Conservation (phyloP, 2,797 vertebrate species). For the Typhlichthys eigenmanni region DNA sequence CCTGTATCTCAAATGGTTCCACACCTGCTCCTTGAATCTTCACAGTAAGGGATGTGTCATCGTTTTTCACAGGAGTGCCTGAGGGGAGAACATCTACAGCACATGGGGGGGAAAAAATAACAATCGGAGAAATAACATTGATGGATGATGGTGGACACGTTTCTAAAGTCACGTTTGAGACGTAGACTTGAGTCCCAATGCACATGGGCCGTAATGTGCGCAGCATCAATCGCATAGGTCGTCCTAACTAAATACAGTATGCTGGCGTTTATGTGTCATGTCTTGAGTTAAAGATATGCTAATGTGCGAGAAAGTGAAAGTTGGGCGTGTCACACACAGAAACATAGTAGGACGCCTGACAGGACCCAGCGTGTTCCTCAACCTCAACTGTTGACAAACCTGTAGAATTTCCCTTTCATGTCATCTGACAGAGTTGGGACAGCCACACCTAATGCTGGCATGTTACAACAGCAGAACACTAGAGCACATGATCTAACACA, state of each 20-base stretch:
- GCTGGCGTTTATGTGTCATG: conserved; percentile 1
- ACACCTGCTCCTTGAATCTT: conserved; percentile 83
- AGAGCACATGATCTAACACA: background rate
- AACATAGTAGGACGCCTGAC: conserved; percentile 12
- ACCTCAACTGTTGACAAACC: conserved; percentile 62
- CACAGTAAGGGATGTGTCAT: conserved; percentile 72
- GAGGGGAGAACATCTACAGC: conserved; percentile 49
- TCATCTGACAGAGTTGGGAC: conserved; percentile 58
- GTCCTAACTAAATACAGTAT: conserved; percentile 7
- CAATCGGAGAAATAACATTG: conserved; percentile 9
- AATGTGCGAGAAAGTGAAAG: conserved; percentile 35
- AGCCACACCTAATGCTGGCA: conserved; percentile 66
- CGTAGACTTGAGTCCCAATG: too few relatives aligned
- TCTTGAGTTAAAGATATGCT: conserved; percentile 2
- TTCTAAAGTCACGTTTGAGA: too few relatives aligned
- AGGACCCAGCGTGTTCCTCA: conserved; percentile 61
- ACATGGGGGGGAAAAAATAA: too few relatives aligned
- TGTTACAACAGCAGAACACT: conserved; percentile 42
- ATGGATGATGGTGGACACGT: conserved; percentile 5
- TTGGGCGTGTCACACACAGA: conserved; percentile 53
- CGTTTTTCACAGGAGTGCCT: conserved; percentile 35
- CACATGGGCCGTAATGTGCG: background rate
- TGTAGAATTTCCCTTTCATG: conserved; percentile 66
- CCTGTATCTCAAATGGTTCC: conserved; percentile 82
- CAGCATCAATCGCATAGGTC: conserved; percentile 9